Evolutionary conservation across 1,140 invertebrate species (phyloP).

Genomic region (Drosophila lini): DNA sequence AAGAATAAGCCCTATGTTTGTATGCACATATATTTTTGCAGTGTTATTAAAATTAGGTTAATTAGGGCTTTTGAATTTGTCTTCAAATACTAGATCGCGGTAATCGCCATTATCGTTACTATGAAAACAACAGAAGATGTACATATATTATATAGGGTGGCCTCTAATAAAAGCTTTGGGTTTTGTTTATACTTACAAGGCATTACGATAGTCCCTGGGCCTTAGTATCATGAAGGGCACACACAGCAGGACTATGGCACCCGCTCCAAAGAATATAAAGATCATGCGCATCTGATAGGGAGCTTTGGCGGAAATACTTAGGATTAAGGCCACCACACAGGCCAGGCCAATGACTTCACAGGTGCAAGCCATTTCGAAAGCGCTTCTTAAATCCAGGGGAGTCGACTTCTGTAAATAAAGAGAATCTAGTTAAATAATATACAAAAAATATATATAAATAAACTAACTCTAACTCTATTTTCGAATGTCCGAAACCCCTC

Average conservation of each 20-base stretch:
- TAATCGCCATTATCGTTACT: neutral
- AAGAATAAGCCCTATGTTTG: too few relatives aligned
- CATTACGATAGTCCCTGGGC: conserved; percentile 89
- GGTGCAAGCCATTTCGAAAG: conserved; percentile 60
- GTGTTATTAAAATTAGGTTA: too few relatives aligned
- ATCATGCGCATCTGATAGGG: conserved; percentile 87
- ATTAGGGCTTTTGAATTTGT: too few relatives aligned
- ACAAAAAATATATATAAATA: neutral
- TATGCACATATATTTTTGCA: too few relatives aligned
- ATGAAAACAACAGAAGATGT: neutral
- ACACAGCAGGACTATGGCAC: conserved; percentile 87
- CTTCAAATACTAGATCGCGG: neutral
- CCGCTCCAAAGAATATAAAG: conserved; percentile 86
- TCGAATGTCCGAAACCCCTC: neutral
- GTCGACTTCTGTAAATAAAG: conserved; percentile 21
- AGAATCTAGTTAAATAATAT: neutral
- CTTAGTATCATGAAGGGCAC: conserved; percentile 90
- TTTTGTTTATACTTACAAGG: conserved; percentile 87
- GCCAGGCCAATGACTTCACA: conserved; percentile 80
- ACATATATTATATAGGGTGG: neutral
- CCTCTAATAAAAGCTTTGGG: neutral
- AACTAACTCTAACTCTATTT: neutral
- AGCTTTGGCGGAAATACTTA: conserved; percentile 85
- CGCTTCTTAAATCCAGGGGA: neutral
- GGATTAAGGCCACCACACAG: conserved; percentile 83